Conservation (phyloP, 2,797 vertebrate genomes). For the Lepus townsendii region DNA sequence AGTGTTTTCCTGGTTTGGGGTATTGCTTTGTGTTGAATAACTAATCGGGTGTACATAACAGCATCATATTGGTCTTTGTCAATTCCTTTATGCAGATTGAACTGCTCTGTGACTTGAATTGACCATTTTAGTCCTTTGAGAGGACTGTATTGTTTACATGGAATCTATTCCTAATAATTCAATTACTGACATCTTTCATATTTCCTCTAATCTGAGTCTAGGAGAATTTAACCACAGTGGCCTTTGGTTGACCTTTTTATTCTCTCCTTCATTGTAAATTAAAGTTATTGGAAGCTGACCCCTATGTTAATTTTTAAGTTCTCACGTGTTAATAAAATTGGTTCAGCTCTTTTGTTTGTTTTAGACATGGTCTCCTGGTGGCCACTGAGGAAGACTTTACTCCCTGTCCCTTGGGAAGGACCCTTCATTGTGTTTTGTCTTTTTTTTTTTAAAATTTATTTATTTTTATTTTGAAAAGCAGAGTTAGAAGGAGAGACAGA, state of each 20-base stretch:
- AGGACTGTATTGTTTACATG: not conserved
- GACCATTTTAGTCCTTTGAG: slow-evolving; percentile 31
- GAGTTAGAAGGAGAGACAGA: too few species aligned
- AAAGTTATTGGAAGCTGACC: slow-evolving; percentile 7
- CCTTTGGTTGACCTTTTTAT: slow-evolving; percentile 55
- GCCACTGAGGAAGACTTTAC: not conserved
- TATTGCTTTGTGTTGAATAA: slow-evolving; percentile 68
- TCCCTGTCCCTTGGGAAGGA: not conserved
- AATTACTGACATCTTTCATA: slow-evolving; percentile 33
- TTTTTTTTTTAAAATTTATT: too few species aligned
- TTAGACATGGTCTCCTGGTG: not conserved
- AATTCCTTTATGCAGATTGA: slow-evolving; percentile 15
- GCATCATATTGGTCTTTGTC: not conserved
- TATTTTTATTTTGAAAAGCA: too few species aligned
- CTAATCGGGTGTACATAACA: not conserved
- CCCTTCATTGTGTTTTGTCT: slow-evolving; percentile 5
- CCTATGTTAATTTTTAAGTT: slow-evolving; percentile 38
- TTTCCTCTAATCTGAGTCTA: not conserved
- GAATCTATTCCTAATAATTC: slow-evolving; percentile 39
- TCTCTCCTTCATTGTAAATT: slow-evolving; percentile 27
- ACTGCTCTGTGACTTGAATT: slow-evolving; percentile 29
- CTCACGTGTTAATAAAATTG: not conserved
- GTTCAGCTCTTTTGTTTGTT: not conserved
- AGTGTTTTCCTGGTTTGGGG: slow-evolving; percentile 43
- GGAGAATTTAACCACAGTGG: slow-evolving; percentile 26